Evolutionary conservation across 2,797 vertebrate genomes (phyloP).

Genomic region (Cheirogaleus major): DNA sequence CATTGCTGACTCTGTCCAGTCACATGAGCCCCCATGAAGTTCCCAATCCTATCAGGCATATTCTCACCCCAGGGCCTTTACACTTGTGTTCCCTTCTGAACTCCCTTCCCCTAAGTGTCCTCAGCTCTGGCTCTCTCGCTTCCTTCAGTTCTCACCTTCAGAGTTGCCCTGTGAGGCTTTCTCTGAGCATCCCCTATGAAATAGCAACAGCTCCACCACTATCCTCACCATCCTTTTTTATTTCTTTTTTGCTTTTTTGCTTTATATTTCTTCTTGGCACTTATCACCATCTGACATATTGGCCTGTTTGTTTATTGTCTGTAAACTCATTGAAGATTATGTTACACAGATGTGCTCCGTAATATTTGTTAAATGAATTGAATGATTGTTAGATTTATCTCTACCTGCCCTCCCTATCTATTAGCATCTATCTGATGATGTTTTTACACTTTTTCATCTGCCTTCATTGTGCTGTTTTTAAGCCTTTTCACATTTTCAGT

Average conservation of each 20-base stretch:
- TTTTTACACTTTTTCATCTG: neutral
- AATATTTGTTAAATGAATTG: neutral
- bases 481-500: slow-evolving; percentile 49
- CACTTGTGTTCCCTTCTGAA: neutral
- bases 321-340: neutral
- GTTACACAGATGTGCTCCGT: neutral
- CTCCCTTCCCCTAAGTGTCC: neutral
- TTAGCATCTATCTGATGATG: neutral
- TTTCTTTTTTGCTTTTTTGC: neutral
- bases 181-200: neutral
- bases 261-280: neutral
- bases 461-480: neutral
- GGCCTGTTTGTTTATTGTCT: neutral
- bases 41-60: neutral
- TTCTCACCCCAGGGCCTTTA: neutral
- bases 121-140: neutral
- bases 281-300: neutral
- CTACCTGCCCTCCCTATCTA: neutral
- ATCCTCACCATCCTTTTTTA: neutral
- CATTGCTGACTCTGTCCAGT: neutral
- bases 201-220: neutral
- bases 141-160: neutral
- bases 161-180: neutral
- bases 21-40: too few relatives aligned
- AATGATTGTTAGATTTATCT: neutral